Evolutionary conservation across 2,113 vertebrate species (phyloP).

Genomic region (Artemisiospiza belli): DNA sequence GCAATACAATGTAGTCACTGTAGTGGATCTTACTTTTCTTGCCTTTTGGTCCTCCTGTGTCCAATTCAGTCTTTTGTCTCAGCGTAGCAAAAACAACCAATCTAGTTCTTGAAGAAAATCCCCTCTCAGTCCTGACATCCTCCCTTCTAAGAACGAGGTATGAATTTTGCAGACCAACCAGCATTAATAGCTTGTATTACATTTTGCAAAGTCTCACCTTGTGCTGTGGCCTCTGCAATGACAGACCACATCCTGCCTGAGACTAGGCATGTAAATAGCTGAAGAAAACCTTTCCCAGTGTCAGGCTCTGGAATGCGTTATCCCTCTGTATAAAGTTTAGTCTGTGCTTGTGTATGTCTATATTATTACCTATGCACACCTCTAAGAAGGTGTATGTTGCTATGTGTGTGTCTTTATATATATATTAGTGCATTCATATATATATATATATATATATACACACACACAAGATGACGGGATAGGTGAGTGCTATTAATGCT

Average conservation of each 20-base stretch:
- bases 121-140: constrained; percentile 1
- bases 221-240: constrained; percentile 68
- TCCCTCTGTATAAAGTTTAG: constrained; percentile 53
- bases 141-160: neutral
- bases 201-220: constrained; percentile 66
- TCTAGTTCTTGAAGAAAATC: constrained; percentile 31
- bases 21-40: neutral
- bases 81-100: neutral
- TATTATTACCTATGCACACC: neutral
- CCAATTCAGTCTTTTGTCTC: neutral
- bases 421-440: neutral
- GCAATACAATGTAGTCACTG: neutral
- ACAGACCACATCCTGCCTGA: constrained; percentile 69
- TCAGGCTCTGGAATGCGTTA: constrained; percentile 46
- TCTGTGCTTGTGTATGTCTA: neutral
- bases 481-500: neutral
- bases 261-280: constrained; percentile 54
- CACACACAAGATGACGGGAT: neutral
- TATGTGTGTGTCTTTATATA: neutral
- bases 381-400: neutral
- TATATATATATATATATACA: no score
- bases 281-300: constrained; percentile 55
- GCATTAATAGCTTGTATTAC: constrained; percentile 63
- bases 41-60: neutral
- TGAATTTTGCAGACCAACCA: constrained; percentile 48